These are phyloP conservation scores for Thysanoteuthis rhombus DNA, from an alignment of 2,888 invertebrate genomes.

Conservation along the genomic window DNA sequence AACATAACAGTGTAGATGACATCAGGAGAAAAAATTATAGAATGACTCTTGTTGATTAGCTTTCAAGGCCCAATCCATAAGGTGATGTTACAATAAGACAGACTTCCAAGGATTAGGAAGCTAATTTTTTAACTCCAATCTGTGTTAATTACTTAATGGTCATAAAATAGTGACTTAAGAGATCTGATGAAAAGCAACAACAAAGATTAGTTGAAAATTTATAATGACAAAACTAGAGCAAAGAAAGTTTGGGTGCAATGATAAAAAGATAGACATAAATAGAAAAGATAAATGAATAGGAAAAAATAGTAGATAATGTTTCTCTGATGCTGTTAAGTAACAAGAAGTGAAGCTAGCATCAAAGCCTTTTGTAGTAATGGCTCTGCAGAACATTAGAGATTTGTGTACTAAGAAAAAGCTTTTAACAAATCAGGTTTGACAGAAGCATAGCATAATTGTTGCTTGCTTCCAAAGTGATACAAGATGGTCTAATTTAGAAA, in stretches of 20 bases:
- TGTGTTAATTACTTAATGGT: no score
- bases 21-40: no score
- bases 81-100: no score
- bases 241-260: neutral
- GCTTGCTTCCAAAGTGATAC: neutral
- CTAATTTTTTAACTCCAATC: no score
- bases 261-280: neutral
- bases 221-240: no score
- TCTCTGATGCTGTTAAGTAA: neutral
- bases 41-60: no score
- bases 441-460: neutral
- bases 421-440: slow-evolving; percentile 12
- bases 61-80: no score
- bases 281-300: neutral
- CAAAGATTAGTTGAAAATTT: no score
- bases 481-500: neutral
- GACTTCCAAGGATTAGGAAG: no score
- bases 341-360: neutral
- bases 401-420: neutral
- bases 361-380: neutral
- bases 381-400: neutral
- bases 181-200: no score
- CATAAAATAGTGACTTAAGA: no score
- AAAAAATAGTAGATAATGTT: neutral
- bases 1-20: no score